Evolutionary conservation across 2,797 vertebrate genomes (phyloP).

Genomic region (Girardinus metallicus): DNA sequence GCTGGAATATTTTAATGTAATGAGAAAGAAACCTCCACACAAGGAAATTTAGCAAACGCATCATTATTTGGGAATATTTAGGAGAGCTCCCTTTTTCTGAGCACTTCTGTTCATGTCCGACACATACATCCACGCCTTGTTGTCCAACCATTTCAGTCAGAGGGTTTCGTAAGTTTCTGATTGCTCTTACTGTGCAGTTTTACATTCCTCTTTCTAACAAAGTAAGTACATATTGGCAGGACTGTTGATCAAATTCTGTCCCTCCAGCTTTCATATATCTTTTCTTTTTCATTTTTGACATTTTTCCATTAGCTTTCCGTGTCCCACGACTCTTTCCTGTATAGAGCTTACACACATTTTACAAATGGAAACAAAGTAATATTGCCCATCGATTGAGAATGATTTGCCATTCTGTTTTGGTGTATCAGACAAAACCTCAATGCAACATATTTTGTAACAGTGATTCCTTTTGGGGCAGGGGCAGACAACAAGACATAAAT

Average conservation of each 20-base stretch:
- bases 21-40: background rate
- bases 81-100: background rate
- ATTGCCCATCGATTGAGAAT: background rate
- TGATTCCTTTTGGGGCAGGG: background rate
- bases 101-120: background rate
- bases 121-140: background rate
- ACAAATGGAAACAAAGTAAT: background rate
- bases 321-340: background rate
- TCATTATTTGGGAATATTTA: background rate
- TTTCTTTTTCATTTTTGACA: background rate
- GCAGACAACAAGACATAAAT: background rate
- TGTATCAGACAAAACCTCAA: background rate
- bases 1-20: constrained; percentile 32
- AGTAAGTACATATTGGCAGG: background rate
- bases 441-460: background rate
- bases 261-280: background rate
- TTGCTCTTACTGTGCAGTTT: background rate
- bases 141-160: background rate
- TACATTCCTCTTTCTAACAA: background rate
- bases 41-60: background rate
- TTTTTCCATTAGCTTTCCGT: background rate
- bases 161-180: background rate
- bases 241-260: background rate
- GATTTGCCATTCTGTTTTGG: background rate
- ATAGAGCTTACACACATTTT: background rate